Percentiles rank a stretch among this genome's conserved stretches.
phyloP scores from a whole-genome alignment of 1,140 invertebrate species.

The Eueides isabella region DNA sequence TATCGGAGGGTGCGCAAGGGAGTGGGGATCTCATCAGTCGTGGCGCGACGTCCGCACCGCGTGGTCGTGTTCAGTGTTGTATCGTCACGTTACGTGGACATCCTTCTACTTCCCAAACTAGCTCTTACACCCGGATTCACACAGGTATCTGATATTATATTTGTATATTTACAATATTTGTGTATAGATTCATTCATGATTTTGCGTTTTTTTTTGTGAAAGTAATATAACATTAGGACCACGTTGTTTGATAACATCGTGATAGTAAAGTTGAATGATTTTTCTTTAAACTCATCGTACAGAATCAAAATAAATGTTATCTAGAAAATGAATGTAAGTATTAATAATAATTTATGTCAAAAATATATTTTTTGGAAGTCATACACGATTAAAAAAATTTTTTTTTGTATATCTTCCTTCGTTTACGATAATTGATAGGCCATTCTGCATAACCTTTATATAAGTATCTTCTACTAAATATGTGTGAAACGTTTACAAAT shows the following conservation, averaged over 20 bases:
- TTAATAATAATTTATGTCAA: too few species aligned
- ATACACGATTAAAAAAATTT: too few species aligned
- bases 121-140: slow-evolving; percentile 5
- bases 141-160: slow-evolving; percentile 4
- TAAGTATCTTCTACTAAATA: too few species aligned
- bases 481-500: too few species aligned
- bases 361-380: too few species aligned
- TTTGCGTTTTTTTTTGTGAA: background rate
- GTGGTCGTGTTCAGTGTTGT: slow-evolving; percentile 4
- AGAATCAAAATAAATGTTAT: background rate
- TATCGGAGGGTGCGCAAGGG: slow-evolving; percentile 6
- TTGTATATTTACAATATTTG: background rate
- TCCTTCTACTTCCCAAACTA: background rate
- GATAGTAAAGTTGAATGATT: background rate
- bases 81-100: background rate
- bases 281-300: background rate
- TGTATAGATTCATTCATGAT: background rate
- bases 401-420: too few species aligned
- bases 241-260: slow-evolving; percentile 11
- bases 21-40: background rate
- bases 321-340: background rate
- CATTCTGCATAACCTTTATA: too few species aligned
- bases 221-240: background rate
- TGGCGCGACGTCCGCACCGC: slow-evolving; percentile 19
- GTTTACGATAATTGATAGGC: too few species aligned